Percentiles rank a stretch among this genome's conserved stretches.
Evolutionary conservation across 2,797 vertebrate species (phyloP).

Genomic region (Simalia tracyae): DNA sequence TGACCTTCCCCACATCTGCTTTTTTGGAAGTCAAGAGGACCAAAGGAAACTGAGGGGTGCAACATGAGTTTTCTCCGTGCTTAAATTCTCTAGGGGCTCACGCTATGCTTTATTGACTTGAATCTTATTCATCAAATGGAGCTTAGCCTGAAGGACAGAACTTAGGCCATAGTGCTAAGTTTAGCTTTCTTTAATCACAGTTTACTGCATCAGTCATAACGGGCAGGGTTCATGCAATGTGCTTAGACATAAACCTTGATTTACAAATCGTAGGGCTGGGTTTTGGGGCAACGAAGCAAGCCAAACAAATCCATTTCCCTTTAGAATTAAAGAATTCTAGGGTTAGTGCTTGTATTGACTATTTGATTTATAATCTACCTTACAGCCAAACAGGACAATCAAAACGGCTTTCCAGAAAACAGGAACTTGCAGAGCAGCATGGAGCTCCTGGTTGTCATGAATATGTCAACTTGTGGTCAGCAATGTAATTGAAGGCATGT

Average conservation of each 20-base stretch:
- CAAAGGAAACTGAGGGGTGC: not conserved
- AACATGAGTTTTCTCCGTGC: not conserved
- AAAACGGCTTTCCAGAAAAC: too few relatives aligned
- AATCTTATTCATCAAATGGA: not conserved
- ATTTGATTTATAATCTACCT: too few relatives aligned
- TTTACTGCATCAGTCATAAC: not conserved
- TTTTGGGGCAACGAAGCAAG: not conserved
- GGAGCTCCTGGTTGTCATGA: too few relatives aligned
- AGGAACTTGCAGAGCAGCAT: too few relatives aligned
- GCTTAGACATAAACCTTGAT: not conserved
- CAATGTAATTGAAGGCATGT: too few relatives aligned
- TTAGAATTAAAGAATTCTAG: too few relatives aligned
- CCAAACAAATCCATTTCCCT: too few relatives aligned
- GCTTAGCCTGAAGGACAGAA: not conserved
- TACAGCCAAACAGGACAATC: too few relatives aligned
- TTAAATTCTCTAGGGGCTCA: not conserved
- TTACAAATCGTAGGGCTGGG: not conserved
- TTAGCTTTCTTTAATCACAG: not conserved
- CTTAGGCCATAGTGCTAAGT: not conserved
- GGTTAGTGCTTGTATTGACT: too few relatives aligned
- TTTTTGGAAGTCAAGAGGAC: not conserved
- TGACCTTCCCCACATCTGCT: not conserved
- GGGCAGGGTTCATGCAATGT: not conserved
- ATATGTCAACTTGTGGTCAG: too few relatives aligned
- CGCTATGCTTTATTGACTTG: not conserved